These are phyloP conservation scores for Coluber constrictor DNA, from an alignment of 2,797 vertebrate genomes.

Conservation along the genomic window DNA sequence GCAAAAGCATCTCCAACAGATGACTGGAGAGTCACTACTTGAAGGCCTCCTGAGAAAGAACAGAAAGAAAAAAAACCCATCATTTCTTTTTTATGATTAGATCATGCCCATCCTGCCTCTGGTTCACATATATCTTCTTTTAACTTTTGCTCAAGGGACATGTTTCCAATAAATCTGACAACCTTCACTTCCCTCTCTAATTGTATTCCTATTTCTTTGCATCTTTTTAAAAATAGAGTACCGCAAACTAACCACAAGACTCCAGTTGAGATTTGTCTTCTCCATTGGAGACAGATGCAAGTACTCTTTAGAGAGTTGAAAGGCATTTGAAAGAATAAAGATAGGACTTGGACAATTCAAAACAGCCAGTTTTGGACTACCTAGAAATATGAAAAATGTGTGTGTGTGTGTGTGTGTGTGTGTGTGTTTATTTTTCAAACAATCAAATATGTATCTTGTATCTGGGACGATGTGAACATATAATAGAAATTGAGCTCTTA, in stretches of 20 bases:
- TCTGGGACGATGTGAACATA: not conserved
- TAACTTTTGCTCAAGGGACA: not conserved
- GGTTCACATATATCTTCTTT: not conserved
- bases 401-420: not conserved
- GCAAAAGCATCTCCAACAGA: not conserved
- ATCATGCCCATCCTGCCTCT: not conserved
- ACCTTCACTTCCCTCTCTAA: not conserved
- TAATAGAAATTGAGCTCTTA: not conserved
- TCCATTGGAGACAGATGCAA: not conserved
- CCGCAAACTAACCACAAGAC: not conserved
- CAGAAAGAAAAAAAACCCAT: not conserved
- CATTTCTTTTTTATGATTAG: not conserved
- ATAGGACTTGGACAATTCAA: not conserved
- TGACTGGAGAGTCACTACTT: not conserved
- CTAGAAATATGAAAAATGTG: not conserved
- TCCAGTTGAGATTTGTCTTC: not conserved
- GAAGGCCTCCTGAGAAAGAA: not conserved
- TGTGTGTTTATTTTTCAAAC: not conserved
- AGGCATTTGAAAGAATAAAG: not conserved
- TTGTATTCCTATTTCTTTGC: not conserved
- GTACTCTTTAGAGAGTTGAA: not conserved
- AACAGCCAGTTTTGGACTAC: not conserved
- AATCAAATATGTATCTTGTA: not conserved
- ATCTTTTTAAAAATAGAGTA: not conserved
- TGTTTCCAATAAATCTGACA: not conserved